Conservation (phyloP, 2,797 vertebrate genomes). For the Macropus fuliginosus region DNA sequence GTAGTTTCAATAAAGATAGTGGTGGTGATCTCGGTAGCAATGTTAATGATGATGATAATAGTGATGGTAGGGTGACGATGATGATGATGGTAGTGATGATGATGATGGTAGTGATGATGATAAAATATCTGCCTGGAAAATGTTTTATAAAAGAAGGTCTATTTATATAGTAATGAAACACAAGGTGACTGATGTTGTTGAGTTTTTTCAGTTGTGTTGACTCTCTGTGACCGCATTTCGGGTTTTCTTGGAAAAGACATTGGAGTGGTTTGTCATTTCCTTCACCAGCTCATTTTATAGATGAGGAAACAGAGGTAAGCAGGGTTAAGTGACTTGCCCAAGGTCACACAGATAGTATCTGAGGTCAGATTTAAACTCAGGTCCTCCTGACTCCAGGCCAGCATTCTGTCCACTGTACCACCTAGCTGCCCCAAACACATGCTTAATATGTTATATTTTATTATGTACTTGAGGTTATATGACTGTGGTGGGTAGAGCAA, state of each 20-base stretch:
- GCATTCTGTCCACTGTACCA: neutral
- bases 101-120: neutral
- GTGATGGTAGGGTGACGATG: neutral
- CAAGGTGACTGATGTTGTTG: neutral
- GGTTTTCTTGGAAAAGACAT: neutral
- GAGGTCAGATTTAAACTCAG: neutral
- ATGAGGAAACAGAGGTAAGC: neutral
- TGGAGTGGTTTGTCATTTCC: neutral
- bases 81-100: neutral
- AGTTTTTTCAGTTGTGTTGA: neutral
- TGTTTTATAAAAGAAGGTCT: neutral
- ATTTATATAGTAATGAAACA: neutral
- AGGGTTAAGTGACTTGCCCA: neutral
- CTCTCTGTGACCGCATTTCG: neutral
- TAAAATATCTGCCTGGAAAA: slow-evolving; percentile 20
- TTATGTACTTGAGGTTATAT: neutral
- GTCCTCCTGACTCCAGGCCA: neutral
- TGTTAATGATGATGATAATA: neutral
- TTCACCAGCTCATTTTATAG: neutral
- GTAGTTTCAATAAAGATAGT: neutral
- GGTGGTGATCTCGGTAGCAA: neutral
- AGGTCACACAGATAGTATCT: neutral
- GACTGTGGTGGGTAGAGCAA: neutral
- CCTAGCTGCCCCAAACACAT: neutral
- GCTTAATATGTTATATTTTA: neutral